Conservation (phyloP, 2,113 vertebrate species). For the Acanthisitta chloris region DNA sequence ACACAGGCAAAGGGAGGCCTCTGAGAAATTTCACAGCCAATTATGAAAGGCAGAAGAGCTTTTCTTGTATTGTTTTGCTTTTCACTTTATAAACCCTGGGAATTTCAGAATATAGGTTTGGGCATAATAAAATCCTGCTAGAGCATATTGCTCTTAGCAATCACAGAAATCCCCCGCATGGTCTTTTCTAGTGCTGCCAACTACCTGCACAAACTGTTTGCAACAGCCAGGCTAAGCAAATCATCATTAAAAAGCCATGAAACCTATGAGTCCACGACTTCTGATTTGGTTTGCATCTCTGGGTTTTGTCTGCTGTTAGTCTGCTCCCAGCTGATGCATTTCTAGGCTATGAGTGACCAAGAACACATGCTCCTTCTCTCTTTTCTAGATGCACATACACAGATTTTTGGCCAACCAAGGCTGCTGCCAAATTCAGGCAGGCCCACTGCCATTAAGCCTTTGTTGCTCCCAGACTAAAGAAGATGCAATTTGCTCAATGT, state of each 20-base stretch:
- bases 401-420: not conserved
- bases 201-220: not conserved
- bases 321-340: not conserved
- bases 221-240: not conserved
- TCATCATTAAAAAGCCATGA: not conserved
- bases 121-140: not conserved
- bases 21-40: not conserved
- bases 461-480: not conserved
- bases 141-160: not conserved
- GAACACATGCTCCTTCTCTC: not conserved
- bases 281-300: not conserved
- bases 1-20: not conserved
- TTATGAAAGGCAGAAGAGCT: not conserved
- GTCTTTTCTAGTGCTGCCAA: not conserved
- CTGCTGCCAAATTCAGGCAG: not conserved
- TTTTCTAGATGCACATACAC: not conserved
- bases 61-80: not conserved
- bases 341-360: not conserved
- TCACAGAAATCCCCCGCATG: fast-evolving
- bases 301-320: not conserved
- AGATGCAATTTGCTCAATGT: not conserved
- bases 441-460: not conserved
- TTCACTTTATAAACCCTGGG: not conserved
- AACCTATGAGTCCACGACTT: not conserved
- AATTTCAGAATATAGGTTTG: not conserved